Evolutionary conservation across 2,797 vertebrate genomes (phyloP), one percentile per base, ranked within the genome.

Genomic region (Poecilia wingei): DNA sequence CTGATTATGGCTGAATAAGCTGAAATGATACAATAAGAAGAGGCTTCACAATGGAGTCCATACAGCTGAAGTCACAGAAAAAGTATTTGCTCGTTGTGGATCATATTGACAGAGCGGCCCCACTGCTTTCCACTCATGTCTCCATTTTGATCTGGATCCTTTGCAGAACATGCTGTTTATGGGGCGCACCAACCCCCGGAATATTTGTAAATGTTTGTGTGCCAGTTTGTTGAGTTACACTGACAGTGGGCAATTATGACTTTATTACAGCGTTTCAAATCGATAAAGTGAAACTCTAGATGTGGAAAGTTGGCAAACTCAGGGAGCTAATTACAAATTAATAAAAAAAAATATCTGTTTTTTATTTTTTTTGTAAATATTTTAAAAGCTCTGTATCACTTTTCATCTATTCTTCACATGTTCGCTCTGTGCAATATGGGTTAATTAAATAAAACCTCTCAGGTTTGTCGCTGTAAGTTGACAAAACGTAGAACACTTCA

Each of bases 21-120:
- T 86, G 85, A 89, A 89, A 87, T 76, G 75, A 91, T 88, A 83
- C 76, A 88, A 94, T 94, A 93, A 82, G 82, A 86, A 86, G 77
- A 57, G 83, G 79, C 75, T 78, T 78, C 68, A 91, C 88, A 86
- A 90, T 90, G 78, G 86, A 92, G 87, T 91, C 93, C 94, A 88
- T 78, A 77, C 85, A 85, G 75, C 73, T 82, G 81, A 94, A 93
- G 93, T 93, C 91, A 72, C 77, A 82, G 75, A 83, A 88, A 91
- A 89, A 87, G 83, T 86, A 78, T 83, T 75, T 78, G 81, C 49
- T 82, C 75, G 89, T 88, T 91, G 88, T 92, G 57, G 84, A 81
- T 72, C 81, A 85, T 76, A 78, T 49, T 78, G 85, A 83, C 74
- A 81, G 76, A 89, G 81, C 85, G 20, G 74, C 68, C 84, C 68